Conservation (phyloP, 2,888 invertebrate species). For the Ethmia dodecea region DNA sequence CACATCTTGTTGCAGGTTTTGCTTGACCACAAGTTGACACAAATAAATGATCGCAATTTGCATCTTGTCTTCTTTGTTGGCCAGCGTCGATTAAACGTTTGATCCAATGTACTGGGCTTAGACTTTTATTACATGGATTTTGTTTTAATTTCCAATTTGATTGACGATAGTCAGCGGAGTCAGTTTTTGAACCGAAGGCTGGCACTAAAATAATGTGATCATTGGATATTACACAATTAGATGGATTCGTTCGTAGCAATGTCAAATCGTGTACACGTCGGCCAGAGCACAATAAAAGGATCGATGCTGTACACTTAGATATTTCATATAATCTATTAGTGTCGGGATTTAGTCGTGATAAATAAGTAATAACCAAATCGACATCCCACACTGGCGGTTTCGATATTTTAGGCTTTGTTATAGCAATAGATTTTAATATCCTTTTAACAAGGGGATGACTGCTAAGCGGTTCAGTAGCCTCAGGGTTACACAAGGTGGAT, state of each 20-base stretch:
- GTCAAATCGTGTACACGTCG: constrained; percentile 3
- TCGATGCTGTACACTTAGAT: not conserved
- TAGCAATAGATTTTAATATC: constrained; percentile 6
- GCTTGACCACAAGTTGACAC: too few relatives aligned
- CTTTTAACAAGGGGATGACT: constrained; percentile 4
- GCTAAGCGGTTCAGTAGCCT: not conserved
- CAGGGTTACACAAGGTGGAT: constrained; percentile 1
- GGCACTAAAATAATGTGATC: not conserved
- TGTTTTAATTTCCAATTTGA: constrained; percentile 1
- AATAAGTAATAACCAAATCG: constrained; percentile 10
- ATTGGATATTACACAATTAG: not conserved
- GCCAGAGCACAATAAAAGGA: constrained; percentile 1
- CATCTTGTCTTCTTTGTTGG: too few relatives aligned
- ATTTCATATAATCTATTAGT: not conserved
- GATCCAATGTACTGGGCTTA: too few relatives aligned
- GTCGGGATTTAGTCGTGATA: constrained; percentile 11
- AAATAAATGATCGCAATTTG: too few relatives aligned
- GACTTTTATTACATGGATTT: too few relatives aligned
- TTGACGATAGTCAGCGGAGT: not conserved
- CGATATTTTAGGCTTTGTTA: constrained; percentile 1
- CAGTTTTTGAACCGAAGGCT: constrained; percentile 5
- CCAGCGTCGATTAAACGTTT: too few relatives aligned
- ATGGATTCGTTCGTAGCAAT: not conserved
- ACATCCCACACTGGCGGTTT: constrained; percentile 9
- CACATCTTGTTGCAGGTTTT: too few relatives aligned